Conservation (phyloP, 2,888 invertebrate species). For the Meloe dianella region DNA sequence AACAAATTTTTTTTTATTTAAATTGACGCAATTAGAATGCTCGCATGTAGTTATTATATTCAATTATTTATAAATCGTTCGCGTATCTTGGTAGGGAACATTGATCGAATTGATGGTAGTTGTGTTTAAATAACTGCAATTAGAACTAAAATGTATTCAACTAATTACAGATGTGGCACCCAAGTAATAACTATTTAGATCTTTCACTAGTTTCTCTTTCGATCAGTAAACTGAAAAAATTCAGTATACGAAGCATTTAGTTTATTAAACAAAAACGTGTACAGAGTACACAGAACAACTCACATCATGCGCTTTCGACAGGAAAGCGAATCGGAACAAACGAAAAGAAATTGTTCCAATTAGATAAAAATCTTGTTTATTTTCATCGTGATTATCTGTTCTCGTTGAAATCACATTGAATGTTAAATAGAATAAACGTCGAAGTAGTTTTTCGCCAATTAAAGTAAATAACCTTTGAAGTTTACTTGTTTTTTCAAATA, state of each 20-base stretch:
- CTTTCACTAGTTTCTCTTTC: conserved; percentile 38
- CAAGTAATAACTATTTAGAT: conserved; percentile 22
- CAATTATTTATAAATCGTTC: not conserved
- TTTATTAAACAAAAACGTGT: conserved; percentile 33
- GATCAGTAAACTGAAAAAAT: conserved; percentile 28
- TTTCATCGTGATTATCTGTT: not conserved
- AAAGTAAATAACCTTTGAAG: conserved; percentile 8
- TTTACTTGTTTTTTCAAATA: not conserved
- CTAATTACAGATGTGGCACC: conserved; percentile 16
- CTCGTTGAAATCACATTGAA: not conserved
- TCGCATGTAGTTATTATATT: not conserved
- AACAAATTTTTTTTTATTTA: not conserved
- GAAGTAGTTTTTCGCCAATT: not conserved
- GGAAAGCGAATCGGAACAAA: conserved; percentile 38
- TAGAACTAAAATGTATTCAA: conserved; percentile 17
- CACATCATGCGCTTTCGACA: conserved; percentile 33
- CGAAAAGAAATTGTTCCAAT: conserved; percentile 35
- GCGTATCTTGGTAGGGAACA: not conserved
- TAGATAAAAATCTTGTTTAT: conserved; percentile 14
- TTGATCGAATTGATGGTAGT: not conserved
- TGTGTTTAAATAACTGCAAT: conserved; percentile 19
- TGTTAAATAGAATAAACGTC: not conserved
- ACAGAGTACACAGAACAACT: conserved; percentile 13
- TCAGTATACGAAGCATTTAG: conserved; percentile 16
- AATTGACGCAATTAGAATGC: not conserved